Base-by-base conservation (phyloP, 2,797 vertebrate species). In the Sternarchorhynchus goeldii region DNA sequence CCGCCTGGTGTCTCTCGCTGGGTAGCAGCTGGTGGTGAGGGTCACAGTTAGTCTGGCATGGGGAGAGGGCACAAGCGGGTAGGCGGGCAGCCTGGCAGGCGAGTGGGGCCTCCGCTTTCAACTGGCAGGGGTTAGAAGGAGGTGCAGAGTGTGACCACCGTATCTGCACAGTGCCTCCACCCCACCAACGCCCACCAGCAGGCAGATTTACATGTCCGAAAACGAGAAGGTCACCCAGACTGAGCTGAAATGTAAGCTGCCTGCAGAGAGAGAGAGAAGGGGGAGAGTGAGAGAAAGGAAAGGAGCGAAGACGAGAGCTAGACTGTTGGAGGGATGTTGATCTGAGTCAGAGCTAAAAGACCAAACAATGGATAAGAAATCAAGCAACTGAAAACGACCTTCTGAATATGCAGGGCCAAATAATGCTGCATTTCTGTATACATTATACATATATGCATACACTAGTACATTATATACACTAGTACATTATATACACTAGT, bases 181-280 rank as follows among this genome's bases (percentile, higher is more conserved):
- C 39, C 39, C 39, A 41, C 39, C 39, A 10, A 41, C 12, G 10
- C 41, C 87, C 81, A 84, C 65, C 87, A 85, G 79, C 81, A 78
- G 84, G 86, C 86, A 82, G 79, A 87, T 89, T 90, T 84, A 62
- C 69, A 73, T 83, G 78, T 81, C 88, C 85, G 82, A 86, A 91
- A 89, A 90, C 86, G 80, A 87, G 89, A 89, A 89, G 86, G 85
- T 87, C 89, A 88, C 86, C 87, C 82, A 69, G 81, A 84, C 83
- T 7, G 78, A 72, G 73, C 58, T 63, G 50, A 69, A 80, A 71
- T 58, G 45, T 65, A 79, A 56, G 56, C 72, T 69, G 39, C 63
- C 71, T 53, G 6, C 21, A 21, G 31, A 32, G 45, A 55, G 29
- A 66, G 31, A 8, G 41, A 8, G 64, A 17, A 14, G 36, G 63